phyloP scores from a whole-genome alignment of 2,888 invertebrate species.

The Epirrhoe tristata region DNA sequence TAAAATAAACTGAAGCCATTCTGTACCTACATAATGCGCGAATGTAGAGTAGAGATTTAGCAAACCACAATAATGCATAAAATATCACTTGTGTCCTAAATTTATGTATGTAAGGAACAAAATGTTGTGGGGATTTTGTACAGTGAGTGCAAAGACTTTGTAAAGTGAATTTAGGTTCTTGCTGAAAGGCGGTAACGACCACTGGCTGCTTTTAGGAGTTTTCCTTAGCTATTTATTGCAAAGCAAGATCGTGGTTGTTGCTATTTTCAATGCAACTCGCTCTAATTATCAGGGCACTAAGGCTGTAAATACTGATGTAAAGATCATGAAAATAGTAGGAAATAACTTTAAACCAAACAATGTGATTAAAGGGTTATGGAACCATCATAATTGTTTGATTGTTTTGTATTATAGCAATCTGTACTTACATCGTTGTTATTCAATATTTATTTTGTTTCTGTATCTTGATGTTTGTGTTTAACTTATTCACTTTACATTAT shows the following conservation, averaged over 20 bases:
- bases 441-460: background rate
- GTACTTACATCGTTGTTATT: background rate
- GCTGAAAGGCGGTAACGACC: slow-evolving; percentile 29
- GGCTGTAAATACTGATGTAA: slow-evolving; percentile 31
- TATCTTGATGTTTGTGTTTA: slow-evolving; percentile 6
- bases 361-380: slow-evolving; percentile 14
- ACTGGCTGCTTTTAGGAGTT: slow-evolving; percentile 10
- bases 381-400: slow-evolving; percentile 6
- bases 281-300: slow-evolving; percentile 10
- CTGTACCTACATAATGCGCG: background rate
- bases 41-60: slow-evolving; percentile 2
- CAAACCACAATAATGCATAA: slow-evolving; percentile 13
- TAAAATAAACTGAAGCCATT: background rate
- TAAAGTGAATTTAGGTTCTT: slow-evolving; percentile 40
- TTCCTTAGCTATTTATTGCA: slow-evolving; percentile 12
- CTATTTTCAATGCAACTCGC: slow-evolving; percentile 12
- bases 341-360: slow-evolving; percentile 16
- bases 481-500: slow-evolving; percentile 8
- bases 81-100: slow-evolving; percentile 21
- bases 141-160: slow-evolving; percentile 38
- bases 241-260: slow-evolving; percentile 20
- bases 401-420: background rate
- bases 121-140: slow-evolving; percentile 22
- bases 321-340: slow-evolving; percentile 23
- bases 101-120: slow-evolving; percentile 19